phyloP scores from a whole-genome alignment of 2,797 vertebrate genomes.

The Schizopygopsis pylzovi region DNA sequence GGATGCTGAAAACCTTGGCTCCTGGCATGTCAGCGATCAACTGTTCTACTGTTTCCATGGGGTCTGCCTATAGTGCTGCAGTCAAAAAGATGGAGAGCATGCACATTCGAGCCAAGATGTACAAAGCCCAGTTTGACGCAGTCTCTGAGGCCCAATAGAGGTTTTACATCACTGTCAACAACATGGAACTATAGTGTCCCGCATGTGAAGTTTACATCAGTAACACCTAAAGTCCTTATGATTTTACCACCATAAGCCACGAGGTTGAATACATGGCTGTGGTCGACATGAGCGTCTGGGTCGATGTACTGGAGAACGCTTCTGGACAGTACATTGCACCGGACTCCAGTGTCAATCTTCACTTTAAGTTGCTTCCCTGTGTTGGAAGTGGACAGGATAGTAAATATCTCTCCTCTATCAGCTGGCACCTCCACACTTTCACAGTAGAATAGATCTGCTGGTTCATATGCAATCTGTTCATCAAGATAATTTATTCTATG shows the following conservation, averaged over 20 bases:
- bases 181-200: constrained; percentile 1
- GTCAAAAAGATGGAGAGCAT: constrained; percentile 7
- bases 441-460: too few species aligned
- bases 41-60: constrained; percentile 2
- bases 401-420: too few species aligned
- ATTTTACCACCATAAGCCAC: not conserved
- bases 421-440: too few species aligned
- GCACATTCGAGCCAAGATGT: not conserved
- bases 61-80: constrained; percentile 10
- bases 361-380: too few species aligned
- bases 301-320: too few species aligned
- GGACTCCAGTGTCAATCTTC: too few species aligned
- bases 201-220: not conserved
- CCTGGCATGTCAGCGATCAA: constrained; percentile 31
- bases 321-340: too few species aligned
- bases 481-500: too few species aligned
- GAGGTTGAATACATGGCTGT: not conserved
- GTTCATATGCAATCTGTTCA: too few species aligned
- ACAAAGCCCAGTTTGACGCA: not conserved
- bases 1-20: constrained; percentile 35
- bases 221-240: constrained; percentile 1
- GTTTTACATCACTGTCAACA: not conserved
- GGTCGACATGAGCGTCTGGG: too few species aligned
- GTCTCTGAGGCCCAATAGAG: not conserved
- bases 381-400: too few species aligned